These are phyloP conservation scores for Bombylius major DNA, from an alignment of 2,888 invertebrate species.

Conservation along the genomic window DNA sequence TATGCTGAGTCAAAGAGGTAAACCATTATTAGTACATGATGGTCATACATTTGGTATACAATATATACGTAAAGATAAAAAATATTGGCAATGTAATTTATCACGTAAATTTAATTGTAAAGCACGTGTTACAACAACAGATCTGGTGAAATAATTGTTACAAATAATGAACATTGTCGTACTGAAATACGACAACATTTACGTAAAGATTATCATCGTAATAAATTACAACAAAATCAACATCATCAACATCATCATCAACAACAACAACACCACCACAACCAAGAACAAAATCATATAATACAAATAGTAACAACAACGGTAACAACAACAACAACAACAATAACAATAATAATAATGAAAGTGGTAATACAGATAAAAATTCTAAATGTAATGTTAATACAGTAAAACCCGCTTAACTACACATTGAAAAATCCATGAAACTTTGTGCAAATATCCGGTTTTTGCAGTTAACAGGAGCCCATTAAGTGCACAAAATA, in stretches of 20 bases:
- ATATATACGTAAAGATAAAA: constrained; percentile 37
- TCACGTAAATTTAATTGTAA: constrained; percentile 38
- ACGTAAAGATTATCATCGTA: constrained; percentile 36
- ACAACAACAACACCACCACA: too few relatives aligned
- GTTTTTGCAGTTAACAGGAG: too few relatives aligned
- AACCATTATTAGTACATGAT: constrained; percentile 36
- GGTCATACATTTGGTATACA: constrained; percentile 38
- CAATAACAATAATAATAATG: neutral
- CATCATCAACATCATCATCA: too few relatives aligned
- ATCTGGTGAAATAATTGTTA: constrained; percentile 33
- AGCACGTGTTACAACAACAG: constrained; percentile 37
- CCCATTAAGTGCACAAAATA: too few relatives aligned
- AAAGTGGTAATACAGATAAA: neutral
- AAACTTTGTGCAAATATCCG: too few relatives aligned
- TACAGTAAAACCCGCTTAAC: too few relatives aligned
- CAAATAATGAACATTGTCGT: constrained; percentile 39
- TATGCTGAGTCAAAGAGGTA: constrained; percentile 38
- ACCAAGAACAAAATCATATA: too few relatives aligned
- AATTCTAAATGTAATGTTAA: neutral
- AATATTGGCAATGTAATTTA: constrained; percentile 38
- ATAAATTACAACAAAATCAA: constrained; percentile 22
- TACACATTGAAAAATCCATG: too few relatives aligned
- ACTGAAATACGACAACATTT: constrained; percentile 37
- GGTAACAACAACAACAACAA: too few relatives aligned
- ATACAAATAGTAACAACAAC: too few relatives aligned